phyloP scores from a whole-genome alignment of 2,797 vertebrate genomes.

The Gobio occitaniae region DNA sequence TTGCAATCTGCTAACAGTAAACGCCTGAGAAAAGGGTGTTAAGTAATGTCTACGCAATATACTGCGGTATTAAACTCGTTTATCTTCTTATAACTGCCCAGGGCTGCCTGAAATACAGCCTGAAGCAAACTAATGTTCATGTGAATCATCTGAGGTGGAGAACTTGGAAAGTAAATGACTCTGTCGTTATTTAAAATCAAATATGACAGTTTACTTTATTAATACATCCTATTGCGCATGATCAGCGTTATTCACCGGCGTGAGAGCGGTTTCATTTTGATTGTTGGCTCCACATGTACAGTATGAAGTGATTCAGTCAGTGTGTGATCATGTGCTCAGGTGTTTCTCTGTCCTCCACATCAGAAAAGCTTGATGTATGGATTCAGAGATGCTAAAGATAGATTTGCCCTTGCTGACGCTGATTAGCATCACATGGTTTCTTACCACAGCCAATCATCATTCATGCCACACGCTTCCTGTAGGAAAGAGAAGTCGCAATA shows the following conservation, averaged over 20 bases:
- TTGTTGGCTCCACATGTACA: not conserved
- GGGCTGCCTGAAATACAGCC: slow-evolving; percentile 21
- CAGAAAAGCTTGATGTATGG: slow-evolving; percentile 25
- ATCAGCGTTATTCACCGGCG: not conserved
- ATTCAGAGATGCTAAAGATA: slow-evolving; percentile 27
- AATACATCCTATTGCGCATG: not conserved
- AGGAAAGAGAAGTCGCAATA: not conserved
- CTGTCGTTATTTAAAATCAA: not conserved
- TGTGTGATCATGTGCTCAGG: not conserved
- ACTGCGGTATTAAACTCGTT: not conserved
- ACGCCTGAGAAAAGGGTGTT: not conserved
- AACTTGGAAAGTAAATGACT: not conserved
- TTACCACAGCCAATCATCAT: not conserved
- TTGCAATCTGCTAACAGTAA: not conserved
- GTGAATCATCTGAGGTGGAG: not conserved
- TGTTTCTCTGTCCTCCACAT: not conserved
- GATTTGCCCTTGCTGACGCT: slow-evolving; percentile 24
- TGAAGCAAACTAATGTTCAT: not conserved
- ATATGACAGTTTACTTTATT: not conserved
- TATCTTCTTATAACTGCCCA: not conserved
- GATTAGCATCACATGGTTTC: not conserved
- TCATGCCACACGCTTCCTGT: not conserved
- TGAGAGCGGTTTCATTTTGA: not conserved
- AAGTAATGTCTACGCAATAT: not conserved
- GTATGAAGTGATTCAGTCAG: not conserved